Conservation (phyloP, 2,113 vertebrate genomes). For the Zosterops lateralis region DNA sequence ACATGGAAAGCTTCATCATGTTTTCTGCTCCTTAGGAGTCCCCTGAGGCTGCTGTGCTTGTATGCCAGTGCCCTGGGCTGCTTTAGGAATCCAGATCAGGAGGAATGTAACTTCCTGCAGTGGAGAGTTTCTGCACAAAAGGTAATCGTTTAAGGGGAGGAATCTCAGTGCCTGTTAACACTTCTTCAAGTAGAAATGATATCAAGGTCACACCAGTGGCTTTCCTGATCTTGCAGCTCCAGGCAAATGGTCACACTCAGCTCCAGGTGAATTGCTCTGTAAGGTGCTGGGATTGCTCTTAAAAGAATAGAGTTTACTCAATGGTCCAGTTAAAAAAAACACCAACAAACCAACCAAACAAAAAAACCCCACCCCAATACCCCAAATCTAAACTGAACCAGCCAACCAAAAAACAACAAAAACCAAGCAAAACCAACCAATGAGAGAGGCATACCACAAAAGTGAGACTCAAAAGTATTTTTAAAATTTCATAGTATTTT, state of each 20-base stretch:
- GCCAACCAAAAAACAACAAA: neutral
- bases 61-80: neutral
- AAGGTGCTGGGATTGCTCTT: neutral
- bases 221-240: neutral
- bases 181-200: neutral
- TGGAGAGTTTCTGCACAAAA: neutral
- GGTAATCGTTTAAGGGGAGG: neutral
- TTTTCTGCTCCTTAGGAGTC: neutral
- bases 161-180: neutral
- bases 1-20: neutral
- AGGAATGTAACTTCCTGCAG: neutral
- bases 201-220: neutral
- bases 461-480: neutral
- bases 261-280: neutral
- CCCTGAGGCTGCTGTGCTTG: neutral
- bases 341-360: fast-evolving
- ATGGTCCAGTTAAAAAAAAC: neutral
- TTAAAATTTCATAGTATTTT: neutral
- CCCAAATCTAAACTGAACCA: neutral
- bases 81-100: neutral
- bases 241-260: neutral
- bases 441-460: neutral
- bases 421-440: neutral
- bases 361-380: no score
- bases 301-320: neutral